A percentile compares a stretch with the other conserved stretches of the same genome.
These are phyloP conservation scores for Campylorhamphus procurvoides DNA, from an alignment of 2,113 vertebrate genomes.

Conservation along the genomic window DNA sequence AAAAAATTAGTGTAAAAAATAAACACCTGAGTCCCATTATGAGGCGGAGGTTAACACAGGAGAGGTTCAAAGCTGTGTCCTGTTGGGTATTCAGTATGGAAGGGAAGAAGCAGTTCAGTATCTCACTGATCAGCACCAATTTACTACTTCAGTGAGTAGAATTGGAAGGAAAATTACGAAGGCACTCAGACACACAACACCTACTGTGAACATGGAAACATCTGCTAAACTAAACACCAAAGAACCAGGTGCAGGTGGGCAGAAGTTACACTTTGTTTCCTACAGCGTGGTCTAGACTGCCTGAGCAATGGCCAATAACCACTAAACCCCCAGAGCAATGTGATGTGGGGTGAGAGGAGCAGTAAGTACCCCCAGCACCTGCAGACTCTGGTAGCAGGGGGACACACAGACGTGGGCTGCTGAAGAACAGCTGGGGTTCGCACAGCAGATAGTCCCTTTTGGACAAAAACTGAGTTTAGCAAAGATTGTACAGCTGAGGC, in stretches of 20 bases:
- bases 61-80: neutral
- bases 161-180: neutral
- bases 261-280: neutral
- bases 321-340: fast-evolving
- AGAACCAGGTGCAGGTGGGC: neutral
- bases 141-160: neutral
- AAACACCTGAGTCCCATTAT: neutral
- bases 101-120: neutral
- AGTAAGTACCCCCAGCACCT: neutral
- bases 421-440: neutral
- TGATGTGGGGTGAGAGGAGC: neutral
- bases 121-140: neutral
- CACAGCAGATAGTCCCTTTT: neutral
- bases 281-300: neutral
- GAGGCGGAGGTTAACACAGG: neutral
- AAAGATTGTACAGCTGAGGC: neutral
- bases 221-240: neutral
- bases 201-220: neutral
- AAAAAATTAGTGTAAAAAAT: neutral
- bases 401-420: neutral
- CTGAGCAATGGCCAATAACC: neutral
- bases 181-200: neutral
- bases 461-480: neutral
- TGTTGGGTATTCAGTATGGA: neutral
- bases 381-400: neutral